Conservation (phyloP, 2,797 vertebrate genomes). For the Cottoperca gobio region DNA sequence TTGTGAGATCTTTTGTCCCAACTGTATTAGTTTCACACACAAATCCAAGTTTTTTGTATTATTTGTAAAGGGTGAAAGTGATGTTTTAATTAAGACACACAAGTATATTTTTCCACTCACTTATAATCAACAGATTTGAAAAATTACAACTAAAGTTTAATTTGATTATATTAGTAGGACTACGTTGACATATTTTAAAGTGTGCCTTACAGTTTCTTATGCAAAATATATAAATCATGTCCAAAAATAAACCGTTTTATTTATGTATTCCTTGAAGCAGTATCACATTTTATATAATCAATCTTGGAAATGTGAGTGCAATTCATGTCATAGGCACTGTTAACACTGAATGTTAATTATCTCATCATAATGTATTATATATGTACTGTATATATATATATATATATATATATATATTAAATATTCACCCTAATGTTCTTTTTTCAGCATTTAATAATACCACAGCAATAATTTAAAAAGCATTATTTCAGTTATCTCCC, state of each 20-base stretch:
- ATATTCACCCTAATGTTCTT: too few relatives aligned
- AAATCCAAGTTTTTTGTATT: conserved; percentile 28
- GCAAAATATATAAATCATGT: conserved; percentile 75
- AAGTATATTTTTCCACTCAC: conserved; percentile 17
- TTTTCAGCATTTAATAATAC: too few relatives aligned
- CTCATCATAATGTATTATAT: neutral
- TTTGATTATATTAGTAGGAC: conserved; percentile 28
- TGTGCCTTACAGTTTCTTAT: conserved; percentile 60
- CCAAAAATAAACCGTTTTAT: conserved; percentile 80
- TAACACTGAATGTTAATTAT: neutral
- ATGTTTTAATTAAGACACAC: conserved; percentile 20
- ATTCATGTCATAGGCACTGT: neutral
- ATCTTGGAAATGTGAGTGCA: neutral
- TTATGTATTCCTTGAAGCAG: conserved; percentile 55
- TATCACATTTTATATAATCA: conserved; percentile 6
- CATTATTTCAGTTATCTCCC: too few relatives aligned
- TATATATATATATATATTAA: too few relatives aligned
- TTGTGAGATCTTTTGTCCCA: too few relatives aligned
- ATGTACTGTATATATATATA: too few relatives aligned
- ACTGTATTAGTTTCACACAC: conserved; percentile 3
- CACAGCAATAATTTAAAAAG: too few relatives aligned
- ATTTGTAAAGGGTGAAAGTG: conserved; percentile 24
- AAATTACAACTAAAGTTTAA: conserved; percentile 6
- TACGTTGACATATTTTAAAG: conserved; percentile 23
- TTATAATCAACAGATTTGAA: conserved; percentile 25